Percentiles rank a stretch among this genome's conserved stretches.
Evolutionary conservation across 2,797 vertebrate genomes (phyloP).

Genomic region (Falco novaeseelandiae): DNA sequence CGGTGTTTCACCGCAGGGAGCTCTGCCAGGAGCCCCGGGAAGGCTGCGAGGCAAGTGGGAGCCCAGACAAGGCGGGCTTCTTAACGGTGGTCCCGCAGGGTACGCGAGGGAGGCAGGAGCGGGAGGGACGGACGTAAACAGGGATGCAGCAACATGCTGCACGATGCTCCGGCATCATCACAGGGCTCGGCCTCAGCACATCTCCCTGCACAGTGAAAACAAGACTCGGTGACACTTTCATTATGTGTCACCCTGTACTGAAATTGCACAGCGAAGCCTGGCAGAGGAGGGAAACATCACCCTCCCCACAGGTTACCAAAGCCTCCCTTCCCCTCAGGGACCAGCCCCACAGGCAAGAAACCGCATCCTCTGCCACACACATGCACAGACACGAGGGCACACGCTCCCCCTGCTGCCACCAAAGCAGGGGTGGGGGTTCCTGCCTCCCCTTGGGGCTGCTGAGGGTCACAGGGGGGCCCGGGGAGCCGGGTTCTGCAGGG

Average conservation of each 20-base stretch:
- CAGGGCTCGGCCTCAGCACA: background rate
- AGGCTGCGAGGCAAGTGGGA: background rate
- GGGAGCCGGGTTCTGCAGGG: background rate
- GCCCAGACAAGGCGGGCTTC: accelerated
- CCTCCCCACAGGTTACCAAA: background rate
- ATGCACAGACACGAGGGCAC: accelerated
- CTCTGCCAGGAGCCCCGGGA: background rate
- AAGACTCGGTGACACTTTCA: background rate
- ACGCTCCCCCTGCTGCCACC: accelerated
- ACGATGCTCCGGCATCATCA: accelerated
- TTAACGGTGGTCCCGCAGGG: background rate
- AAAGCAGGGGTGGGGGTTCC: background rate
- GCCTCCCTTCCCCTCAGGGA: background rate
- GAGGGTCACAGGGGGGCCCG: background rate
- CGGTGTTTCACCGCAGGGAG: background rate
- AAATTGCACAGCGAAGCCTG: background rate
- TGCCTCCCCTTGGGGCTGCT: background rate
- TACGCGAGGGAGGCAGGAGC: background rate
- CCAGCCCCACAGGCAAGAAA: background rate
- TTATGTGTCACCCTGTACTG: background rate
- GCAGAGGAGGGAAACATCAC: background rate
- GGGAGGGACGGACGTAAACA: background rate
- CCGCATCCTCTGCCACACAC: background rate
- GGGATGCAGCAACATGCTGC: accelerated
- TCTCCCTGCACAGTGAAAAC: background rate